phyloP scores from a whole-genome alignment of 2,113 vertebrate species.

The Thalassarche chlororhynchos region DNA sequence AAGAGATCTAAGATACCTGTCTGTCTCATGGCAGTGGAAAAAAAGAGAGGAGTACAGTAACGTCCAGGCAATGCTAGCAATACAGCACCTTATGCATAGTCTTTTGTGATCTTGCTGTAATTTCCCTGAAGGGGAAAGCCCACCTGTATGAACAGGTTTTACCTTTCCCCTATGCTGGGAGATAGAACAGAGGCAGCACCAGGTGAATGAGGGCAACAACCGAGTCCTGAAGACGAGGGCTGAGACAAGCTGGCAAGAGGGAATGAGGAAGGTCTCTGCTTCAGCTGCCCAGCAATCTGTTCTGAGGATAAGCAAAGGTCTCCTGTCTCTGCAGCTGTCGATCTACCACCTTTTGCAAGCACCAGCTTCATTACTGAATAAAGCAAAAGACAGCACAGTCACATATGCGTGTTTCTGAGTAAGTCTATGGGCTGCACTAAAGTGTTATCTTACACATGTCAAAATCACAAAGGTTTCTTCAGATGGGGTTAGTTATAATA shows the following conservation, averaged over 20 bases:
- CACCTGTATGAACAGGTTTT: neutral
- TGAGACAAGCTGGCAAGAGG: neutral
- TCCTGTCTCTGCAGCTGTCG: neutral
- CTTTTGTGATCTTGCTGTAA: neutral
- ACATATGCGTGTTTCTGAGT: neutral
- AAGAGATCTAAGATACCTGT: neutral
- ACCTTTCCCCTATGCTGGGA: neutral
- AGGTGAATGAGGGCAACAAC: neutral
- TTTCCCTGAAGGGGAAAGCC: neutral
- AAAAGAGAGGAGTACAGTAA: neutral
- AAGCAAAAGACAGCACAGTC: neutral
- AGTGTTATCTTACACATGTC: neutral
- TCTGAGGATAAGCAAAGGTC: neutral
- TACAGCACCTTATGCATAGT: neutral
- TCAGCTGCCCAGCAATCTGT: neutral
- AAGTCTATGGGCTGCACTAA: neutral
- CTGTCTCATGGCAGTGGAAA: neutral
- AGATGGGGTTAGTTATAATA: neutral
- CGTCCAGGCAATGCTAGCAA: neutral
- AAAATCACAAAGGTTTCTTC: neutral
- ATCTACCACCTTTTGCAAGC: neutral
- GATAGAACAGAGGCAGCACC: neutral
- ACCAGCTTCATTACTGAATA: neutral
- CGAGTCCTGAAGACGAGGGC: accelerated
- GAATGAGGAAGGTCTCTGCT: neutral